phyloP scores from a whole-genome alignment of 1,140 invertebrate genomes.

The Meloidogyne floridensis region DNA sequence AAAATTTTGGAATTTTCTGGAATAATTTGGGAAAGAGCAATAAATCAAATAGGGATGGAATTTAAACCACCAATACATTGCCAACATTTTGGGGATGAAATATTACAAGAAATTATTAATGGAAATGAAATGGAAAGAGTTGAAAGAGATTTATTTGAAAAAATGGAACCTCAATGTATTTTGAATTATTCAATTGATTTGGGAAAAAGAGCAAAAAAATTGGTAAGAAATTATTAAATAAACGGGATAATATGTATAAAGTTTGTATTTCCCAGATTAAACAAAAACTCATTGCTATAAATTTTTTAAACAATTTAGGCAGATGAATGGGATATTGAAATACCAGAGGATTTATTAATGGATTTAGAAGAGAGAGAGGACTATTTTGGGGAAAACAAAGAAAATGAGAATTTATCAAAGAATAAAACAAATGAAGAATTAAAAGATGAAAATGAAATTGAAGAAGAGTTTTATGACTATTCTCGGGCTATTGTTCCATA shows the following conservation, averaged over 20 bases:
- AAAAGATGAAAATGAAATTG: not conserved
- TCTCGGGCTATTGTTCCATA: not conserved
- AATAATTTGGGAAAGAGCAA: constrained; percentile 9
- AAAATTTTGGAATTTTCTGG: constrained; percentile 1
- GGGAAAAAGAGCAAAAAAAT: not conserved
- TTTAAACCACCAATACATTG: not conserved
- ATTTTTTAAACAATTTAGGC: not conserved
- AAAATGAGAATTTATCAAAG: not conserved
- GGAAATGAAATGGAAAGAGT: not conserved
- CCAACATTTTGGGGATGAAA: not conserved
- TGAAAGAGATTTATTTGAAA: not conserved
- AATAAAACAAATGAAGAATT: not conserved
- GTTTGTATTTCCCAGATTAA: too few species aligned
- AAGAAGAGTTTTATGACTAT: constrained; percentile 5
- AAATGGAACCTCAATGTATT: not conserved
- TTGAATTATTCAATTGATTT: constrained; percentile 3
- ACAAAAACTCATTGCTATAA: not conserved
- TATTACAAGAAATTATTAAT: not conserved
- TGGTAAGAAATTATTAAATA: not conserved
- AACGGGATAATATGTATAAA: too few species aligned
- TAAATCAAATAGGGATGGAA: not conserved
- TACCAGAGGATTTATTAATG: constrained; percentile 10
- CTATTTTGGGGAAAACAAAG: not conserved
- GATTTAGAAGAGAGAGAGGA: not conserved
- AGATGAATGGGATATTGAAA: constrained; percentile 1